phyloP scores from a whole-genome alignment of 2,888 invertebrate species.

The Stratiomys singularior region DNA sequence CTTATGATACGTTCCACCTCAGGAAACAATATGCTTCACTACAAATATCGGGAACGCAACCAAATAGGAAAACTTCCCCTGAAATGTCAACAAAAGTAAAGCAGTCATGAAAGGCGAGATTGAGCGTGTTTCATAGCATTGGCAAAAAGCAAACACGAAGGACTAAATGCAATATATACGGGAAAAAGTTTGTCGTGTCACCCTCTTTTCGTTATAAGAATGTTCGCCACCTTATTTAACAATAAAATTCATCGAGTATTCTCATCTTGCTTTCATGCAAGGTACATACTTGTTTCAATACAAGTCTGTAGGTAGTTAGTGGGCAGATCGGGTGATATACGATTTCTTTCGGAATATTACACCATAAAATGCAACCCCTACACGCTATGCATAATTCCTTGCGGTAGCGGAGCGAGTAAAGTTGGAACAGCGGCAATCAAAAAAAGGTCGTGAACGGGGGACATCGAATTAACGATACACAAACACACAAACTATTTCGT shows the following conservation, averaged over 20 bases:
- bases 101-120: neutral
- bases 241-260: neutral
- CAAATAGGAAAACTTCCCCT: constrained; percentile 13
- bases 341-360: constrained; percentile 16
- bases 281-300: neutral
- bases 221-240: no score
- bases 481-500: no score
- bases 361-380: constrained; percentile 1
- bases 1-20: neutral
- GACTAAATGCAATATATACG: constrained; percentile 14
- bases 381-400: neutral
- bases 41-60: neutral
- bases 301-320: no score
- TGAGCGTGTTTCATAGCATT: neutral
- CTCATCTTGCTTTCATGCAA: neutral
- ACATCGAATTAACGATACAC: no score
- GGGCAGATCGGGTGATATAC: neutral
- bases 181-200: neutral
- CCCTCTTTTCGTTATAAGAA: no score
- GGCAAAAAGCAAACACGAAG: no score
- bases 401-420: no score
- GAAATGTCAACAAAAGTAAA: constrained; percentile 31
- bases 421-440: no score
- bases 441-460: no score
- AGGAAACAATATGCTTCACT: neutral